Percentiles rank a stretch among this genome's conserved stretches.
Evolutionary conservation across 2,888 invertebrate species (phyloP).

Genomic region (Anoplius nigerrimus): DNA sequence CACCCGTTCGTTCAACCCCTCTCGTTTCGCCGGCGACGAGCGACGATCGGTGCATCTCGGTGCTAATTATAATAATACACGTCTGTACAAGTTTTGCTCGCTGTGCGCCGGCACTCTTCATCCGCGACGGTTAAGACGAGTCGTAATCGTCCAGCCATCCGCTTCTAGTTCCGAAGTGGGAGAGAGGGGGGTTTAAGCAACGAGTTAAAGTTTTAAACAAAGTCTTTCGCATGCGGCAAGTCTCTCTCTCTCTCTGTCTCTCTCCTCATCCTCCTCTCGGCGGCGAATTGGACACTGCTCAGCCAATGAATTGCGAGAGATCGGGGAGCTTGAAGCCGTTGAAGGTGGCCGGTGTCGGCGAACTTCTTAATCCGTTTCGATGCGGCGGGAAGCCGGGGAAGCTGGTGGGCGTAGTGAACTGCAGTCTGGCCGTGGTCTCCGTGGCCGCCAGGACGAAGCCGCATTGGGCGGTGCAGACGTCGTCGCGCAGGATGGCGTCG

Average conservation of each 20-base stretch:
- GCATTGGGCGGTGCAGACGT: conserved; percentile 94
- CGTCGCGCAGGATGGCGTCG: conserved; percentile 88
- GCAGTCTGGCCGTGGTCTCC: conserved; percentile 61
- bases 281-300: conserved; percentile 58
- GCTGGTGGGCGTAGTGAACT: conserved; percentile 61
- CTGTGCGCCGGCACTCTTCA: conserved; percentile 2
- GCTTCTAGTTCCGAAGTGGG: background rate
- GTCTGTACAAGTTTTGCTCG: conserved; percentile 19
- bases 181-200: conserved; percentile 31
- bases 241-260: background rate
- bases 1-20: background rate
- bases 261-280: background rate
- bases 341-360: conserved; percentile 71
- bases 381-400: conserved; percentile 60
- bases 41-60: too few species aligned
- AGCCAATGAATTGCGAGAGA: conserved; percentile 83
- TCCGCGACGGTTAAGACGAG: conserved; percentile 37
- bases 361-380: conserved; percentile 58
- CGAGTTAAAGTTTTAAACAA: conserved; percentile 24
- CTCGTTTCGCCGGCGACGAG: too few species aligned
- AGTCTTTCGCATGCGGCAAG: conserved; percentile 23
- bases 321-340: conserved; percentile 86
- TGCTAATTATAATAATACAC: too few species aligned
- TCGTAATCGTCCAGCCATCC: conserved; percentile 29
- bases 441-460: conserved; percentile 80